These are phyloP conservation scores for Harpagoxenus sublaevis DNA, from an alignment of 2,888 invertebrate genomes.

Conservation along the genomic window DNA sequence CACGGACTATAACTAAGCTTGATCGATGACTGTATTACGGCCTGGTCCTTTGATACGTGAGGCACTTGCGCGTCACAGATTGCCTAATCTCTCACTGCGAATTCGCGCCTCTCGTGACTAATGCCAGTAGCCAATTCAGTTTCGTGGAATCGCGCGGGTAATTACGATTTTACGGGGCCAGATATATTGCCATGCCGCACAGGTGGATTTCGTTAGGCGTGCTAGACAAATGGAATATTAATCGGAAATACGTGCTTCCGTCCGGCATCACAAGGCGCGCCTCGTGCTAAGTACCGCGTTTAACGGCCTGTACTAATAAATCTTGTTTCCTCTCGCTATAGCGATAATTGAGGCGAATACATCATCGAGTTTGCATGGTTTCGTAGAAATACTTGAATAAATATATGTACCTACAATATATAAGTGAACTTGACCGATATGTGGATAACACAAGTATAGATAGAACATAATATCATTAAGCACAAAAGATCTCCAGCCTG, in stretches of 20 bases:
- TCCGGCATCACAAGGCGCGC: slow-evolving; percentile 9
- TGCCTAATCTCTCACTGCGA: slow-evolving; percentile 67
- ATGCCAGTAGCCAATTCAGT: slow-evolving; percentile 47
- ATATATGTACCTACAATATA: not conserved
- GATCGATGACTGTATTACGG: slow-evolving; percentile 71
- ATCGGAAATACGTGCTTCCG: slow-evolving; percentile 35
- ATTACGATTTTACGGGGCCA: slow-evolving; percentile 46
- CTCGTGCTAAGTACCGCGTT: slow-evolving; percentile 6
- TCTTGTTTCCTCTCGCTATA: not conserved
- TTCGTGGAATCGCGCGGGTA: slow-evolving; percentile 45
- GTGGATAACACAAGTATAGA: no score
- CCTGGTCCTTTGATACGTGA: slow-evolving; percentile 46
- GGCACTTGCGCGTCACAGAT: slow-evolving; percentile 66
- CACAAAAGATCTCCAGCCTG: no score
- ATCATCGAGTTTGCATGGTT: not conserved
- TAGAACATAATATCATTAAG: no score
- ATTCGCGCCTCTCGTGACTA: slow-evolving; percentile 45
- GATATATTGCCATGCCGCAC: slow-evolving; percentile 38
- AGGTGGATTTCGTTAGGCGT: slow-evolving; percentile 32
- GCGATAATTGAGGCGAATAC: slow-evolving; percentile 8
- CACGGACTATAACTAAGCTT: slow-evolving; percentile 66
- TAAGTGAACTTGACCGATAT: no score
- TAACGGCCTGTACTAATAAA: slow-evolving; percentile 36
- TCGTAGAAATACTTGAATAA: not conserved
- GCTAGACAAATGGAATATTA: slow-evolving; percentile 51